Conservation (phyloP, 1,140 invertebrate genomes). For the Helicoverpa zea region DNA sequence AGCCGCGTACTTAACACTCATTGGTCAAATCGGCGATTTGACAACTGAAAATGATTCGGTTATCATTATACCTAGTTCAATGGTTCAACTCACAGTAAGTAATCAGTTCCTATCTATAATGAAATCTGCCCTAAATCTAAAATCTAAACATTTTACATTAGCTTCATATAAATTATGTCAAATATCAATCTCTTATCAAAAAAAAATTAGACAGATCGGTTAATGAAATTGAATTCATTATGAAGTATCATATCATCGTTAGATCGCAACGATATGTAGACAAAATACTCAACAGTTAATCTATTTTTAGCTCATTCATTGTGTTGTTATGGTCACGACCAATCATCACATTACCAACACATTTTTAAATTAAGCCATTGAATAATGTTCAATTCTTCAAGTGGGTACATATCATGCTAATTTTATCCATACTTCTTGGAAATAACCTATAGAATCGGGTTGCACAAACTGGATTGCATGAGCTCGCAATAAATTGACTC, state of each 20-base stretch:
- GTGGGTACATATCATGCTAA: not conserved
- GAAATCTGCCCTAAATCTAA: no score
- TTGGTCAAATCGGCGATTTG: no score
- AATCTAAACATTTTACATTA: no score
- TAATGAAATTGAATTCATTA: no score
- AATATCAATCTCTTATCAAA: no score
- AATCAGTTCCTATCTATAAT: no score
- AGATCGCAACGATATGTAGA: not conserved
- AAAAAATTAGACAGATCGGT: no score
- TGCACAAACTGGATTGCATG: slow-evolving; percentile 65
- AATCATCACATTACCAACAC: not conserved
- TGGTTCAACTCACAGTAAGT: no score
- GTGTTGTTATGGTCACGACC: slow-evolving; percentile 11
- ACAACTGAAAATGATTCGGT: no score
- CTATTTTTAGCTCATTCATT: slow-evolving; percentile 24
- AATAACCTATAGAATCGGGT: slow-evolving; percentile 57
- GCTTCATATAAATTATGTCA: not conserved
- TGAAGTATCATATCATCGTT: not conserved
- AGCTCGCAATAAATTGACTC: slow-evolving; percentile 66
- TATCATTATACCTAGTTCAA: no score
- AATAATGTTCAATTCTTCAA: no score
- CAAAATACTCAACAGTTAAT: slow-evolving; percentile 7
- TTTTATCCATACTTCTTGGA: slow-evolving; percentile 28
- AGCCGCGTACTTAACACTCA: no score
- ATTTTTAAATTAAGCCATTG: not conserved